Evolutionary conservation across 2,113 vertebrate species (phyloP).

Genomic region (Glaucomys volans): DNA sequence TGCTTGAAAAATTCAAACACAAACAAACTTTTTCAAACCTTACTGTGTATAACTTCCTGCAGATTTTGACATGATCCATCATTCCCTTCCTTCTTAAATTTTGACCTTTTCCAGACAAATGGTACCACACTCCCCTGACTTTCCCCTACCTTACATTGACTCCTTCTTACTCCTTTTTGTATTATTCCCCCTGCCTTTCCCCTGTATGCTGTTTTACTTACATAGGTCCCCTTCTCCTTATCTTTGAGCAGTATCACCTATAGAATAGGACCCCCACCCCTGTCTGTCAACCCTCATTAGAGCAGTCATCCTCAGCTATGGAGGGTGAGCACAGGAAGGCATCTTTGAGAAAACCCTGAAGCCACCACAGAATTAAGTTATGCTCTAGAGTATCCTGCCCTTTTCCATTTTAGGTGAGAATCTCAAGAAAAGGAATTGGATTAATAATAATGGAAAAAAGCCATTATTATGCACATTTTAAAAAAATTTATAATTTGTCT

Average conservation of each 20-base stretch:
- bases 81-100: neutral
- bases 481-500: neutral
- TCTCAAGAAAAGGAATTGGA: neutral
- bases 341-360: neutral
- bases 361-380: neutral
- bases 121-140: neutral
- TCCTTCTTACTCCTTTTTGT: neutral
- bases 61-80: neutral
- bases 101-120: neutral
- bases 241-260: neutral
- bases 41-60: conserved; percentile 3
- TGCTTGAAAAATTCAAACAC: neutral
- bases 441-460: neutral
- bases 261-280: neutral
- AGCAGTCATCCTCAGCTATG: neutral
- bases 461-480: neutral
- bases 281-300: neutral
- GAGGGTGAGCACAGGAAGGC: neutral
- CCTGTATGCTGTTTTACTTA: neutral
- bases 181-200: neutral
- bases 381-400: neutral
- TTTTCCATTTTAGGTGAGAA: neutral
- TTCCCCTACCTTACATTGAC: neutral
- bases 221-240: neutral
- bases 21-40: neutral